Percentiles rank a stretch among this genome's conserved stretches.
phyloP scores from a whole-genome alignment of 37 sponge, comb jelly and placozoan species.

The Hormiphora californensis region DNA sequence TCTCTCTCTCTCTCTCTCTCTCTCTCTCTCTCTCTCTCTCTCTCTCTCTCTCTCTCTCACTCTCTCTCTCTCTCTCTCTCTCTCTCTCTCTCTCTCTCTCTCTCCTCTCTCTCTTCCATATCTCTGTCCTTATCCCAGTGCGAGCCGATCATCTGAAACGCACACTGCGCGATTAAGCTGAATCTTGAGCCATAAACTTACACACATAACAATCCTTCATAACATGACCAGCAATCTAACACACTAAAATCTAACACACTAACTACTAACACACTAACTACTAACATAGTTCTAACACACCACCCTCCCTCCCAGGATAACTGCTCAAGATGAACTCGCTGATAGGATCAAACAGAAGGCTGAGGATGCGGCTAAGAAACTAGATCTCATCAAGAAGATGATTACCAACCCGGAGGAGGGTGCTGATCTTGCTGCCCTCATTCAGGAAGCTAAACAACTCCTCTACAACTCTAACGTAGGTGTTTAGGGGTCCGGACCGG shows the following conservation, averaged over 20 bases:
- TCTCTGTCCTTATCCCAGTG: too few relatives aligned
- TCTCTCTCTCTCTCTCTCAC: too few relatives aligned
- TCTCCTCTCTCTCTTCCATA: too few relatives aligned
- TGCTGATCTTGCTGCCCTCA: neutral
- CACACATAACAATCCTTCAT: constrained; percentile 16
- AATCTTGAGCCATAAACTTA: too few relatives aligned
- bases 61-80: too few relatives aligned
- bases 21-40: constrained; percentile 4
- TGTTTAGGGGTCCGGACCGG: too few relatives aligned
- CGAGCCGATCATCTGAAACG: too few relatives aligned
- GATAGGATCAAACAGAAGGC: neutral
- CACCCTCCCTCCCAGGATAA: neutral
- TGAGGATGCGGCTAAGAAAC: neutral
- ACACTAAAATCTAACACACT: too few relatives aligned
- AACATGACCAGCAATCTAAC: neutral
- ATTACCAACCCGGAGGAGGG: neutral
- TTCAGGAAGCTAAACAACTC: constrained; percentile 40
- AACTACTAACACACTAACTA: too few relatives aligned
- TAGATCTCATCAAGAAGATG: constrained; percentile 34
- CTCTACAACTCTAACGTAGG: constrained; percentile 38
- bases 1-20: neutral
- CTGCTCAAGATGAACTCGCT: constrained; percentile 3
- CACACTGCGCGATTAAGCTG: too few relatives aligned
- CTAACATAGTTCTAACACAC: neutral
- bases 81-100: too few relatives aligned